Evolutionary conservation across 92 coral and sea anemone genomes (phyloP).

Genomic region (Umimayanthus chanpuru): DNA sequence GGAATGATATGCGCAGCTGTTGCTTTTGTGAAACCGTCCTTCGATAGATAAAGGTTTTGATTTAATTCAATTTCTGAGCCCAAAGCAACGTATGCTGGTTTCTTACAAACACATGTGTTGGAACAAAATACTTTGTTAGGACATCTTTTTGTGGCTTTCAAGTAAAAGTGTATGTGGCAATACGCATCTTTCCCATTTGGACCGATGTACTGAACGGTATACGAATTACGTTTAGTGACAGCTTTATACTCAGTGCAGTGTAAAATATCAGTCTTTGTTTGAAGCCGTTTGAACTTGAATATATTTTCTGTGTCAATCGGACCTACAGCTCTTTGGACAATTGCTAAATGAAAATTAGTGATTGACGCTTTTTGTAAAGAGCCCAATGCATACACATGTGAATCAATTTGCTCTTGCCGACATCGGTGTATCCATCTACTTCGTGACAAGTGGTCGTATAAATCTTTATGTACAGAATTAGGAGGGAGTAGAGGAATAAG

Average conservation of each 20-base stretch:
- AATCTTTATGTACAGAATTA: conserved; percentile 56
- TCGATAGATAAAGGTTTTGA: neutral
- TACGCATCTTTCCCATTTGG: neutral
- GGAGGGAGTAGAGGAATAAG: conserved; percentile 58
- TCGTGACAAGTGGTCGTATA: conserved; percentile 51
- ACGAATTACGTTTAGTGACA: neutral
- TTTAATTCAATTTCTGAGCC: neutral
- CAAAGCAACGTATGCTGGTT: neutral
- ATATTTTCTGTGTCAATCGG: neutral
- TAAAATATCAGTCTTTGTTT: neutral
- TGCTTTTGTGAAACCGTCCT: neutral
- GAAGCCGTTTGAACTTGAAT: conserved; percentile 8
- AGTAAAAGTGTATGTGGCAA: conserved; percentile 6
- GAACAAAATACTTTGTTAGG: conserved; percentile 9
- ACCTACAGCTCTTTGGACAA: neutral
- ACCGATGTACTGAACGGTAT: neutral
- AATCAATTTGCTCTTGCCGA: conserved; percentile 46
- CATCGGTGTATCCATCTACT: conserved; percentile 47
- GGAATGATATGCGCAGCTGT: conserved; percentile 21
- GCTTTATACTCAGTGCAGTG: conserved; percentile 8
- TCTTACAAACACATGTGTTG: neutral
- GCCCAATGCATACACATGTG: conserved; percentile 2
- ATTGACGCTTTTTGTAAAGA: neutral
- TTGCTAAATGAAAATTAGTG: neutral
- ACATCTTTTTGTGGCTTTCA: neutral